Base-by-base conservation (phyloP, 2,797 vertebrate species). In the Chaenodraco wilsoni region DNA sequence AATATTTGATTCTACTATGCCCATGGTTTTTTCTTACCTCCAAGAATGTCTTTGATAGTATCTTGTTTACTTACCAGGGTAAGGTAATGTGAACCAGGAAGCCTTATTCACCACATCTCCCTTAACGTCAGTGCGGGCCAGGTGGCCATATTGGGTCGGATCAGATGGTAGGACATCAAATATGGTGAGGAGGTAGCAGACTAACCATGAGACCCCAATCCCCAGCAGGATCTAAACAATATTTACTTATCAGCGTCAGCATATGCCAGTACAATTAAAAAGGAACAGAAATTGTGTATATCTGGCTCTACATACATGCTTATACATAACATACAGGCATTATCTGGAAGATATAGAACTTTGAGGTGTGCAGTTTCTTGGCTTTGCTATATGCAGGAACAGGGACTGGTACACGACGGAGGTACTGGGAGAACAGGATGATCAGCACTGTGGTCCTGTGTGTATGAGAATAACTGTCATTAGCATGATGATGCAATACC, bases 381-480 rank as follows among this genome's bases (percentile, higher is more conserved):
- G 75, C 63, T 90, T 88, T 93, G 85, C 85, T 92, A 65, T 94
- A 98, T 13, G 89, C 64, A 0, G 96, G 97, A 79, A 98, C 41
- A 0, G 92, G 97, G 55, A 98, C 73, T 0, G 94, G 74, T 13
- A 97, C 49, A 19, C 90, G 90, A 40, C 95, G 95, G 72, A 99
- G 93, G 83, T 98, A 99, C 87, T 99, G 97, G 52, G 97, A 99
- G 91, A 99, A 99, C 49, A 98, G 85, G 82, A 97, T 91, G 74
- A 98, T 98, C 89, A 97, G 87, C 81, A 75, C 89, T 23, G 92
- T 88, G 19, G 97, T 97, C 95, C 97, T 99, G 92, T 81, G 69
- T 15, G 69, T n/a, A 21, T 21, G 48, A 59, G 61, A 67, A 65
- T 3, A 79, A 50, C 17, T 50, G 37, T 64, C 23, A 16, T 68